Conservation (phyloP, 2,888 invertebrate species). For the Phragmatobia fuliginosa region DNA sequence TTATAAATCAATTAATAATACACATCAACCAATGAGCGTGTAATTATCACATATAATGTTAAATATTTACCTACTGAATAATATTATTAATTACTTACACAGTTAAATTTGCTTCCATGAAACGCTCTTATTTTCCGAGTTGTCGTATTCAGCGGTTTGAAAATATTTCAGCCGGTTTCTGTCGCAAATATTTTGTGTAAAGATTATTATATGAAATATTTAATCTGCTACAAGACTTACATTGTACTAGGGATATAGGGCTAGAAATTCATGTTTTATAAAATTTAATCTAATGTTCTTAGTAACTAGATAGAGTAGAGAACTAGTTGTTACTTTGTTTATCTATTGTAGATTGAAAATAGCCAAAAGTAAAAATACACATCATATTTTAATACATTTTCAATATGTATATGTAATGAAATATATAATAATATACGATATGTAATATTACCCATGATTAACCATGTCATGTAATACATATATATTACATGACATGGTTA, state of each 20-base stretch:
- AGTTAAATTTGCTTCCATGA: neutral
- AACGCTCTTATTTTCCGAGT: neutral
- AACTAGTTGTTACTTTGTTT: no score
- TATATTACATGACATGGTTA: no score
- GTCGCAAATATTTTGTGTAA: neutral
- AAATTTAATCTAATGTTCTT: neutral
- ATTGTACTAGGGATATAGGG: neutral
- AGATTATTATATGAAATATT: neutral
- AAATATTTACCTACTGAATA: constrained; percentile 22
- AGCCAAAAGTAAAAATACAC: no score
- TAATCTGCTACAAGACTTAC: neutral
- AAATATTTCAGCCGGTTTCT: neutral
- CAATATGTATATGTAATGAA: no score
- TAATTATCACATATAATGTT: constrained; percentile 28
- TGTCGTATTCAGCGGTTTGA: neutral
- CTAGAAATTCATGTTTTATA: no score
- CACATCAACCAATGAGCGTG: constrained; percentile 28
- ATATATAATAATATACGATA: no score
- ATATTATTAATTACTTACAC: neutral
- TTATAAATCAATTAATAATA: constrained; percentile 26
- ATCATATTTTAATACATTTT: no score
- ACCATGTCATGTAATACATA: no score
- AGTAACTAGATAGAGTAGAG: no score
- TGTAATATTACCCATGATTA: no score
- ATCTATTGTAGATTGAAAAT: no score